phyloP scores from a whole-genome alignment of 2,888 invertebrate genomes.

The Calameuta idolon region DNA sequence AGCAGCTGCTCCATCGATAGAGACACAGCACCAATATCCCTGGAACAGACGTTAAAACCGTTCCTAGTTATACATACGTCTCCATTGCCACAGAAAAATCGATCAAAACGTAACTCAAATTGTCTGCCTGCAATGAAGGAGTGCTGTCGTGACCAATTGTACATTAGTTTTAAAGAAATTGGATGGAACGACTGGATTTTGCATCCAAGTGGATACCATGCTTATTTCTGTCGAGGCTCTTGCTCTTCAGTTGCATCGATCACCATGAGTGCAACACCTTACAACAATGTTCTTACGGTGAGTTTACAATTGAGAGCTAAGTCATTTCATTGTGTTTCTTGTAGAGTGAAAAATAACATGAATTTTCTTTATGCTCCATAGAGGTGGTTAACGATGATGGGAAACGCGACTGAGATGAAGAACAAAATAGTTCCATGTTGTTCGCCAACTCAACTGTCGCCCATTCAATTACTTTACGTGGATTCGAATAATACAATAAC shows the following conservation, averaged over 20 bases:
- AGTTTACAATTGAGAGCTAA: constrained; percentile 52
- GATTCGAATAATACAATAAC: constrained; percentile 84
- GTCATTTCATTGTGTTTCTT: not conserved
- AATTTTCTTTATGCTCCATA: constrained; percentile 60
- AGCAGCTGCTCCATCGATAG: constrained; percentile 77
- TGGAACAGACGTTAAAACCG: constrained; percentile 77
- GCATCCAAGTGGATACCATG: constrained; percentile 84
- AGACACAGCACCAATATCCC: constrained; percentile 76
- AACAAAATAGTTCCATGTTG: constrained; percentile 85
- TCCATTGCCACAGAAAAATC: constrained; percentile 75
- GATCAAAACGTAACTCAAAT: constrained; percentile 75
- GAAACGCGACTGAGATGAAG: constrained; percentile 64
- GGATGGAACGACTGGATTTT: constrained; percentile 93
- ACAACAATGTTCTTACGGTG: constrained; percentile 82
- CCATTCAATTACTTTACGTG: constrained; percentile 83
- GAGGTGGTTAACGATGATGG: constrained; percentile 76
- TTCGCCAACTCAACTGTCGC: constrained; percentile 85
- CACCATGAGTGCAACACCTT: constrained; percentile 74
- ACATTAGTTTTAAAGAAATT: constrained; percentile 85
- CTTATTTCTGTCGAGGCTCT: constrained; percentile 87
- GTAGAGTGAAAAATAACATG: constrained; percentile 35
- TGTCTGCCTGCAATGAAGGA: constrained; percentile 79
- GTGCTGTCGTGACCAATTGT: constrained; percentile 86
- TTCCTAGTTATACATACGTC: constrained; percentile 85
- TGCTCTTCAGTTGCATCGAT: constrained; percentile 81